phyloP scores from a whole-genome alignment of 2,113 vertebrate genomes.

The Boulengeromyrus knoepffleri region DNA sequence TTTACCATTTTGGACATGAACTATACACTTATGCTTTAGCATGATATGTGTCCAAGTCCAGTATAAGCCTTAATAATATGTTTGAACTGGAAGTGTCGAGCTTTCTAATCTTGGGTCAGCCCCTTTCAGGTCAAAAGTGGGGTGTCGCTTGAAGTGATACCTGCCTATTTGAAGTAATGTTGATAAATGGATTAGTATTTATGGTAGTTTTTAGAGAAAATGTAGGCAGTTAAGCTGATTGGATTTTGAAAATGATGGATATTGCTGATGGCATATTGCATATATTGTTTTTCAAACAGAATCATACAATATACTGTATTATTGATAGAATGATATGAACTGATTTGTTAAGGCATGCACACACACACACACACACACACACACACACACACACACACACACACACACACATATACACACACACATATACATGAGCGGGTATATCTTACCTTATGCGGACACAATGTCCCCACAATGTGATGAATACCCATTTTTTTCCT shows the following conservation, averaged over 20 bases:
- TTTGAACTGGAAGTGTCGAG: background rate
- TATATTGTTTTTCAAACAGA: background rate
- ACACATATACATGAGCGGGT: background rate
- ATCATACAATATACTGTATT: background rate
- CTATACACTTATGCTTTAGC: background rate
- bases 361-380: background rate
- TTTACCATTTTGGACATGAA: background rate
- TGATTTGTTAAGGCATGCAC: background rate
- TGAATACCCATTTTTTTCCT: too few species aligned
- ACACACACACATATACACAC: background rate
- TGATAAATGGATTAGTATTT: slow-evolving; percentile 1
- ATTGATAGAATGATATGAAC: background rate
- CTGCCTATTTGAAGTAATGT: background rate
- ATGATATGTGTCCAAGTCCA: background rate
- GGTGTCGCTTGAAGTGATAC: background rate
- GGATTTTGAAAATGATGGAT: background rate
- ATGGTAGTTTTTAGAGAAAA: background rate
- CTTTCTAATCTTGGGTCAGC: background rate
- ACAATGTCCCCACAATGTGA: too few species aligned
- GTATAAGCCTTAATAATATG: background rate
- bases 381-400: background rate
- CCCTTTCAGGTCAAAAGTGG: background rate
- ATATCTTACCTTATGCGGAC: too few species aligned
- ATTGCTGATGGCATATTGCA: background rate
- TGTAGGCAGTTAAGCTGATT: background rate